phyloP scores from a whole-genome alignment of 2,113 vertebrate genomes.

The human region DNA sequence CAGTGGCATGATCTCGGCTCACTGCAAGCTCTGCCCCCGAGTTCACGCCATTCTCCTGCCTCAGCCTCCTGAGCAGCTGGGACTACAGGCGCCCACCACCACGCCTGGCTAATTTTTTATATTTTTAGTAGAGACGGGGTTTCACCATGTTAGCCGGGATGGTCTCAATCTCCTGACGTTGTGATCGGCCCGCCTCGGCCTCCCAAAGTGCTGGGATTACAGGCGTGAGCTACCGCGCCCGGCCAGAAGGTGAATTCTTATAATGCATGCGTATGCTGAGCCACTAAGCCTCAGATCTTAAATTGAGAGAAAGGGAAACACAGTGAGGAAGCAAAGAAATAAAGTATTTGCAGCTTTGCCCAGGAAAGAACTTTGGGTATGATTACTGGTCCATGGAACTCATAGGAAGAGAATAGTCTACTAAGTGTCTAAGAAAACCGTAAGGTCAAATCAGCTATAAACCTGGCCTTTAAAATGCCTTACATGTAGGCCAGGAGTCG shows the following conservation, averaged over 20 bases:
- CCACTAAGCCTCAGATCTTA: not conserved
- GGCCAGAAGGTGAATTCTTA: not conserved
- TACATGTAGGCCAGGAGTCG: no score
- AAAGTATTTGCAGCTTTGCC: not conserved
- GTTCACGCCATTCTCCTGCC: no score
- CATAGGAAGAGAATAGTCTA: not conserved
- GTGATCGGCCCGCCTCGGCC: rapidly evolving
- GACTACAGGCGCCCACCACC: no score
- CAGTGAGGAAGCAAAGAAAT: not conserved
- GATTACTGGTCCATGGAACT: not conserved
- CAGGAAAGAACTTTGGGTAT: not conserved
- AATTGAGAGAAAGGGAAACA: not conserved
- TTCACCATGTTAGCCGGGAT: no score
- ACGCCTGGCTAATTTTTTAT: no score
- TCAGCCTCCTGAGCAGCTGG: no score
- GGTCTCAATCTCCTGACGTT: no score
- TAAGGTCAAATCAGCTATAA: not conserved
- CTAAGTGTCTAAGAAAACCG: not conserved
- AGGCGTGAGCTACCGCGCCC: no score
- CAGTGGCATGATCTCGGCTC: no score
- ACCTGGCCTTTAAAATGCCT: not conserved
- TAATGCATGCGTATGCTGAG: not conserved
- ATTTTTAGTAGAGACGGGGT: no score
- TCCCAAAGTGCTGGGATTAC: no score
- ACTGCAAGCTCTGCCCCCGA: no score